Percentiles rank a stretch among this genome's conserved stretches.
Conservation (phyloP, 2,113 vertebrate genomes). For the Australoheros scitulus region DNA sequence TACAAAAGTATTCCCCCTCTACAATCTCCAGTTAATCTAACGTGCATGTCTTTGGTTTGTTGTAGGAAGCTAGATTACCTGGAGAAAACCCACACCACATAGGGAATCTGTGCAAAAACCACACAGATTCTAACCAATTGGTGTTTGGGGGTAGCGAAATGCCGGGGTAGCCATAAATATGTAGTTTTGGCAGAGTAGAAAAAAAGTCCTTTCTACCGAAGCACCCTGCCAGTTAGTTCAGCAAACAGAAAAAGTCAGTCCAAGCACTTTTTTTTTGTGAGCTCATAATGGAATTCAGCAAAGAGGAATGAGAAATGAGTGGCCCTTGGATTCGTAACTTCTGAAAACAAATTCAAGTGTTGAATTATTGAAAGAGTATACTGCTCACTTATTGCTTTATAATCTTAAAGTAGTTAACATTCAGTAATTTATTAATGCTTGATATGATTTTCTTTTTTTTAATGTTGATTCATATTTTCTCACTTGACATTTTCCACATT, state of each 20-base stretch:
- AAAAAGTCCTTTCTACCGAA: not conserved
- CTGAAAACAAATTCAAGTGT: not conserved
- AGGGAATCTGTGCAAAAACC: not conserved
- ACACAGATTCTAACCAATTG: constrained; percentile 17
- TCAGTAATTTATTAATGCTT: not conserved
- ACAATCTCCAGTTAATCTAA: too few relatives aligned
- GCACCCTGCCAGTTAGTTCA: constrained; percentile 3
- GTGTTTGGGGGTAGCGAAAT: not conserved
- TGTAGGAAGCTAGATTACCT: too few relatives aligned
- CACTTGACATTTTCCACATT: not conserved
- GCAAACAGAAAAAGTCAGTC: constrained; percentile 4
- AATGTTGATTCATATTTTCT: not conserved
- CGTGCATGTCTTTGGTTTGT: too few relatives aligned
- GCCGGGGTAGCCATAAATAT: constrained; percentile 44
- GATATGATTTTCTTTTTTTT: rapidly evolving
- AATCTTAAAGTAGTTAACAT: not conserved
- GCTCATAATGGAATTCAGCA: constrained; percentile 18
- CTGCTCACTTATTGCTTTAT: not conserved
- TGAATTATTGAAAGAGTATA: not conserved
- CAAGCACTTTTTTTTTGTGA: constrained; percentile 4
- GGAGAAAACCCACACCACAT: too few relatives aligned
- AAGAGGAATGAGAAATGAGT: not conserved
- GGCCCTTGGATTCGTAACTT: not conserved
- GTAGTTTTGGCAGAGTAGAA: constrained; percentile 25
- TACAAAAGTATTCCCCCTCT: too few relatives aligned